These are phyloP conservation scores for Therioaphis trifolii DNA, from an alignment of 2,888 invertebrate species.

Conservation along the genomic window DNA sequence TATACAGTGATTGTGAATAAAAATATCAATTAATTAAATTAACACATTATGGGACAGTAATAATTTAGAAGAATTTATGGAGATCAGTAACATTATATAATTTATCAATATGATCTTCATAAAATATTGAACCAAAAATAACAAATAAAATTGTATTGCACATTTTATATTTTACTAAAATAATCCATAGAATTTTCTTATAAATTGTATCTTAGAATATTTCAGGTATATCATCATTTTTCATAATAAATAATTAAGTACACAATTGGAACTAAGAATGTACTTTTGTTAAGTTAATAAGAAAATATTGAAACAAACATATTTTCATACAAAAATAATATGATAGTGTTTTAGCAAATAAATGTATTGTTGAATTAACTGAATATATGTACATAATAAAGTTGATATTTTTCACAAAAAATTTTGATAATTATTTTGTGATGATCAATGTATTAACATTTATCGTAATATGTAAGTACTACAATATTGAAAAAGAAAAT, in stretches of 20 bases:
- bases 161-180: not conserved
- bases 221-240: no score
- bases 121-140: not conserved
- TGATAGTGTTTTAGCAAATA: not conserved
- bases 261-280: not conserved
- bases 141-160: constrained; percentile 37
- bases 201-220: no score
- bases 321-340: constrained; percentile 18
- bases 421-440: no score
- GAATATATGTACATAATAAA: no score
- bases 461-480: not conserved
- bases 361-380: no score
- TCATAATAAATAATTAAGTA: not conserved
- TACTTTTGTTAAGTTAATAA: not conserved
- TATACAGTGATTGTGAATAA: not conserved
- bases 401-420: no score
- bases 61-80: constrained; percentile 16
- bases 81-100: constrained; percentile 17
- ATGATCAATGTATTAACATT: no score
- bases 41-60: not conserved
- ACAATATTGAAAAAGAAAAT: constrained; percentile 15
- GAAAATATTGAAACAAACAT: not conserved
- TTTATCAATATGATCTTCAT: not conserved
- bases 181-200: no score
- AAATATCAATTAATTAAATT: not conserved